These are phyloP conservation scores for Romanogobio albipinnatus DNA, from an alignment of 2,113 vertebrate species.

Conservation along the genomic window DNA sequence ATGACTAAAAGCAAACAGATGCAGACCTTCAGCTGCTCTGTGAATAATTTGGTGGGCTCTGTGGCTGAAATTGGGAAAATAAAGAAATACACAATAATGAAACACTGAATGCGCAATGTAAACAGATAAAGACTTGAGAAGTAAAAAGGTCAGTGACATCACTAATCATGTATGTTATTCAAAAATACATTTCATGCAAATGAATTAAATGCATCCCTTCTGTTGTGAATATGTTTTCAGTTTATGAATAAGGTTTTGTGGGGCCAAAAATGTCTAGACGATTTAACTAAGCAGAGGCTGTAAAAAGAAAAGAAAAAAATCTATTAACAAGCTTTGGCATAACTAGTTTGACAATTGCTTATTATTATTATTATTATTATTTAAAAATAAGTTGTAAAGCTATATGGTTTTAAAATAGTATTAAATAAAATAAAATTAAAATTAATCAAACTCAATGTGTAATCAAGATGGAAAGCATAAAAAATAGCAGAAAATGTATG, in stretches of 20 bases:
- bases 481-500: not conserved
- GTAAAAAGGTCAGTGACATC: not conserved
- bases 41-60: conserved; percentile 3
- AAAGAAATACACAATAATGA: not conserved
- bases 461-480: not conserved
- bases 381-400: not conserved
- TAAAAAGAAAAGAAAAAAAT: not conserved
- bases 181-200: conserved; percentile 1
- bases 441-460: not conserved
- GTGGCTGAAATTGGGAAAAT: not conserved
- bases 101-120: not conserved
- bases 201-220: not conserved
- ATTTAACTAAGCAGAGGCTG: not conserved
- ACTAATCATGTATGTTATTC: not conserved
- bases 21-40: conserved; percentile 8
- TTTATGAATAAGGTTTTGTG: not conserved
- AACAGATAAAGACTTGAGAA: not conserved
- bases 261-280: not conserved
- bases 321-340: not conserved
- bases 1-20: conserved; percentile 64
- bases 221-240: not conserved
- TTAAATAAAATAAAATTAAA: not conserved
- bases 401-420: not conserved
- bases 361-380: not conserved
- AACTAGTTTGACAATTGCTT: not conserved